Base-by-base conservation (phyloP, 1,140 invertebrate species). In the Aethina tumida region DNA sequence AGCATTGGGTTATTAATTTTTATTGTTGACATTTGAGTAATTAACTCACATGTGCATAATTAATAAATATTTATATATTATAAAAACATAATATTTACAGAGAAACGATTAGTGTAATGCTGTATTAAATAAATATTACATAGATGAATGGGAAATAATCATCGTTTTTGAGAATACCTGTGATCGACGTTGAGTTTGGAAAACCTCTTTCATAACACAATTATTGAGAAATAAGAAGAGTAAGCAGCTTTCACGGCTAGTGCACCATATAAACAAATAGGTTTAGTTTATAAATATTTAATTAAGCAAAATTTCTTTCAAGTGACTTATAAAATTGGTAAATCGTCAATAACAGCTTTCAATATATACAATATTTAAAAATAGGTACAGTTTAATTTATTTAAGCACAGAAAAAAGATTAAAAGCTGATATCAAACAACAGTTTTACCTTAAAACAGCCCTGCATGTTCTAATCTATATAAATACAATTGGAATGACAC, bases 51-150 rank as follows among this genome's bases (percentile, higher is more conserved):
- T 44, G 55, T 58, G 53, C 47, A 55, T 55, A 47, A 52, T 54
- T 58, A 56, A 58, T 58, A 58, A 58, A 58, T 58, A 58, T 56
- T 50, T 56, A 48, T 58, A 55, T 56, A 56, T 51, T 59, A 58
- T 59, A 59, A 59, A 59, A 58, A 58, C 57, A 57, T 57, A 59
- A 60, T 60, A 60, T 60, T 45, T 60, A 60, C 58, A 59, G 44
- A 52, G 48, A 56, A 52, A 58, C 32, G 39, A 51, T 56, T 56
- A 56, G 50, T 52, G 46, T 50, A 49, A 53, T 35, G 41, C 32
- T 40, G 39, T 42, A 44, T 41, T 41, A 38, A 41, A 36, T 32
- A 46, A 43, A 37, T 39, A 22, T 39, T 39, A 39, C 28, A 39
- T 17, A 30, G 20, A 25, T 16, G 34, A 17, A 39, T n/a, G 9